Evolutionary conservation across 2,797 vertebrate genomes (phyloP), one percentile per base, ranked within the genome.

Genomic region (Dallia pectoralis): DNA sequence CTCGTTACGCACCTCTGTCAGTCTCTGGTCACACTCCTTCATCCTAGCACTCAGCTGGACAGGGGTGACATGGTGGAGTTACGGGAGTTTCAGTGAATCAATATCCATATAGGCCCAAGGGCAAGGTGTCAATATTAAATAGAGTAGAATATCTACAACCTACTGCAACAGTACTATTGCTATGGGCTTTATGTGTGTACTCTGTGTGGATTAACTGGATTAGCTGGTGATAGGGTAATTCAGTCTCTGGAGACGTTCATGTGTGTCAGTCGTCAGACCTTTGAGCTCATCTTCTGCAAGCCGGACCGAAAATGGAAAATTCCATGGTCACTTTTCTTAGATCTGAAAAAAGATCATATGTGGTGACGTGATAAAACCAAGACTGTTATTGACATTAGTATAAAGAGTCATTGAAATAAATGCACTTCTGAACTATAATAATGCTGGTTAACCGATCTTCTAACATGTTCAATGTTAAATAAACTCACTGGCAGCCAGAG

Each of bases 241-340:
- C 44, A 14, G 36, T 40, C 29, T 36, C 27, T 33, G 51, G 4
- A 53, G 47, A 56, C 59, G 1, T 71, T 22, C 25, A 65, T 64
- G 8, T 15, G 25, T 32, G 27, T 2, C 61, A 63, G 59, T 4
- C 44, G 29, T 48, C 59, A 69, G 4, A 96, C 96, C 95, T 97
- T 97, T 72, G 92, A 82, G 0, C 89, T 92, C 78, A 95, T 93
- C 85, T 96, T 97, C 6, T 95, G 94, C 73, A 93, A 85, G 70
- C 94, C 95, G 70, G 92, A 84, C 74, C 95, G 94, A 66, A 95
- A 96, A 78, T 96, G 93, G 75, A 97, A 97, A 82, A 97, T 93
- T 16, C 95, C 93, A 32, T 95, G 93, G 75, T 96, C 95, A 0
- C 89, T 96, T 84, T 91, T 95, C 51, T 89, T 93, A 47, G 94